phyloP scores from a whole-genome alignment of 2,113 vertebrate species.

The Sorex fumeus region DNA sequence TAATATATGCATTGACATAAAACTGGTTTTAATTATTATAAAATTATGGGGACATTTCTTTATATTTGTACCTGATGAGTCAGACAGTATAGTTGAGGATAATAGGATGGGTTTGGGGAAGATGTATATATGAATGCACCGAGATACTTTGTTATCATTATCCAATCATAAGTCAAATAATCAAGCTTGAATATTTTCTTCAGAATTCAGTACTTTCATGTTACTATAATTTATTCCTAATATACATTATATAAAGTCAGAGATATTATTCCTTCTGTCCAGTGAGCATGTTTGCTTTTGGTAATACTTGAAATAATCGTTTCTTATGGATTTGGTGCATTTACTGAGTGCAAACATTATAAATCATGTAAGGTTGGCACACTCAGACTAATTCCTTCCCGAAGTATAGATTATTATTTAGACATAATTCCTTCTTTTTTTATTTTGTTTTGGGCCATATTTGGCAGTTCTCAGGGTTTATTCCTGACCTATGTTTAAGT shows the following conservation, averaged over 20 bases:
- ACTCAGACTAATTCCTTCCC: not conserved
- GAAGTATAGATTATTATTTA: conserved; percentile 16
- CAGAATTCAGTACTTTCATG: not conserved
- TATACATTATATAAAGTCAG: not conserved
- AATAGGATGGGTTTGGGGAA: not conserved
- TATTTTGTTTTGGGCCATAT: too few species aligned
- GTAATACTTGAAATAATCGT: not conserved
- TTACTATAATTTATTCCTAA: not conserved
- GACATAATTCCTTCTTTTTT: not conserved
- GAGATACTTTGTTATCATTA: not conserved
- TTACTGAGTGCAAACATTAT: conserved; percentile 11
- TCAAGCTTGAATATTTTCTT: not conserved
- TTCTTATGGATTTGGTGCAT: not conserved
- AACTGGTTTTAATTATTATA: not conserved
- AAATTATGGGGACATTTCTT: not conserved
- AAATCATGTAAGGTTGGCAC: not conserved
- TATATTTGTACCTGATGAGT: not conserved
- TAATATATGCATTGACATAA: not conserved
- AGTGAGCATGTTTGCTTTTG: not conserved
- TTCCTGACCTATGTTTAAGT: too few species aligned
- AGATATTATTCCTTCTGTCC: not conserved
- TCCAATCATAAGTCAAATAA: not conserved
- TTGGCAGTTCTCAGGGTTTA: too few species aligned
- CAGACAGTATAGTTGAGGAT: not conserved
- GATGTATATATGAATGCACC: not conserved